Evolutionary conservation across 2,888 invertebrate species (phyloP).

Genomic region (Macaria liturata): DNA sequence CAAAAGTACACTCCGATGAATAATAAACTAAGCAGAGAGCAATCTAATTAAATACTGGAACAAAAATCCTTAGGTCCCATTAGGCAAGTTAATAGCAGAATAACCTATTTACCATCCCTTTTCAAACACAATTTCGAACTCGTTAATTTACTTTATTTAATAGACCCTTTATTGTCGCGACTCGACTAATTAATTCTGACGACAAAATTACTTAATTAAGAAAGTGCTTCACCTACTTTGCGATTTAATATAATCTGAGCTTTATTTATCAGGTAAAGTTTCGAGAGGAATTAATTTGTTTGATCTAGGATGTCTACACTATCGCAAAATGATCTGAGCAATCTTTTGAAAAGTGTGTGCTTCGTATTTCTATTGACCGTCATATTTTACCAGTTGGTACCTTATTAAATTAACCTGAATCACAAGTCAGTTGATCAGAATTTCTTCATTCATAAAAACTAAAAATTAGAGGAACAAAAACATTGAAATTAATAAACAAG

Average conservation of each 20-base stretch:
- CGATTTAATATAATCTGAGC: slow-evolving; percentile 1
- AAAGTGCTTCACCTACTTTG: slow-evolving; percentile 1
- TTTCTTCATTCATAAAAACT: no score
- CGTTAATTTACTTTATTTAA: slow-evolving; percentile 20
- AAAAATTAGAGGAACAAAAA: no score
- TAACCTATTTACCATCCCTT: slow-evolving; percentile 8
- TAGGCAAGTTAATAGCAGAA: slow-evolving; percentile 10
- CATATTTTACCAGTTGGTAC: no score
- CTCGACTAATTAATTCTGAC: slow-evolving; percentile 18
- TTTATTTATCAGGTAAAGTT: not conserved
- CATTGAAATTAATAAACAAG: no score
- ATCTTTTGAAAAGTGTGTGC: no score
- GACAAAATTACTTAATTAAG: slow-evolving; percentile 20
- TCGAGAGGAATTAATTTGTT: not conserved
- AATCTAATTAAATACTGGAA: not conserved
- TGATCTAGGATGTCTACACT: no score
- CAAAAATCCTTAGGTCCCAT: not conserved
- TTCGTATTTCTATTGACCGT: no score
- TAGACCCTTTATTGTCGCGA: slow-evolving; percentile 12
- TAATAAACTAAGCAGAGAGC: no score
- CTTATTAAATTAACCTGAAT: no score
- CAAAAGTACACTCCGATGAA: no score
- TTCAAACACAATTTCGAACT: slow-evolving; percentile 9
- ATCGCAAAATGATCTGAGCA: no score
- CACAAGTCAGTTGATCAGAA: no score